Base-by-base conservation (phyloP, 2,113 vertebrate genomes). In the Lamprotornis superbus region DNA sequence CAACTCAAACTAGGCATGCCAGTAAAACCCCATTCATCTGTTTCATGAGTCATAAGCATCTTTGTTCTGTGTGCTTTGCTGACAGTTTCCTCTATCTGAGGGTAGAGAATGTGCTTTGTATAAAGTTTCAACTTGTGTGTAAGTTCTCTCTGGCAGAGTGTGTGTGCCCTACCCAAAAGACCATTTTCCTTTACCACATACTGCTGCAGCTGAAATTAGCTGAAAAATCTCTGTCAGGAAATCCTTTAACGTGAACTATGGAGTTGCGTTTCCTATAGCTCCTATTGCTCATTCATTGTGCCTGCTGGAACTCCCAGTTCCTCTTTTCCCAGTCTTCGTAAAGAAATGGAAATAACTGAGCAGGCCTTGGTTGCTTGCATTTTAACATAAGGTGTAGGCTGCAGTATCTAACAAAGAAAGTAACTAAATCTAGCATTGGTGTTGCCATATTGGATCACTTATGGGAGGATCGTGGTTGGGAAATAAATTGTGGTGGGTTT, bases 31-130 rank as follows among this genome's bases (percentile, higher is more conserved):
- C 71, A 60, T 88, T 93, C 94, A 92, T 92, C 93, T 71, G 37
- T 75, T 96, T 83, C 65, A 87, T 93, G 94, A 96, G 79, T 96
- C 95, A 97, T 39, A 81, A 91, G 83, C 76, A 86, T 92, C 84
- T 94, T 87, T 97, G 81, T 94, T 94, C 86, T 44, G 3, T 68
- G 53, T 0, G 0, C 56, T 92, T 78, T 93, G 93, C 90, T 93
- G 92, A 86, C 23, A 1, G 37, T 46, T 95, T 96, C 93, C 86
- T 93, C 91, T 90, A 12, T 84, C 56, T 89, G 79, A 83, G 85
- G 73, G 75, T 90, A 85, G 90, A 92, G 80, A 96, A 96, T 87
- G 60, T 93, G 76, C 83, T 89, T 94, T 46, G 79, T 80, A 71
- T 31, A 89, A 91, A 81, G 57, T 95, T 96, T 85, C 33, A 53